Conservation (phyloP, 2,113 vertebrate species). For the Erpornis zantholeuca region DNA sequence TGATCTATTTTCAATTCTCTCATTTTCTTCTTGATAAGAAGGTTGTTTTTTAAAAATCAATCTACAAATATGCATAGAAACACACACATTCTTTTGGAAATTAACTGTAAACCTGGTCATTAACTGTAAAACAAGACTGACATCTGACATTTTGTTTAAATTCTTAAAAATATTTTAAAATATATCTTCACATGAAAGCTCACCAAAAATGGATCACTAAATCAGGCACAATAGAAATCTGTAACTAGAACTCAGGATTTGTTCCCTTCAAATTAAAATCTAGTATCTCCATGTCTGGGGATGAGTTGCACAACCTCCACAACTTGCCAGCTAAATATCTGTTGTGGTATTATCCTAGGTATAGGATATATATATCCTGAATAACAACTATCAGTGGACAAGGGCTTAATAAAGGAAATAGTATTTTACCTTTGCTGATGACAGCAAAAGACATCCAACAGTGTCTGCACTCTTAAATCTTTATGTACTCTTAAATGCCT, state of each 20-base stretch:
- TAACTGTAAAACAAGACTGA: neutral
- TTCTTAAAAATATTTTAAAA: neutral
- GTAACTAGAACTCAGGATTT: neutral
- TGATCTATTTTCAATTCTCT: neutral
- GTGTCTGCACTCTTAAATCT: neutral
- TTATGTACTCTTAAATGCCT: neutral
- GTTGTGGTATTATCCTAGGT: neutral
- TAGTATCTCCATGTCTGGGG: neutral
- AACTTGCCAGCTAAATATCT: neutral
- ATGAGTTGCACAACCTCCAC: neutral
- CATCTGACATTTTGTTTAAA: neutral
- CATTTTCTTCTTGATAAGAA: neutral
- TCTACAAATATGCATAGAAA: neutral
- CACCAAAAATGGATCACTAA: neutral
- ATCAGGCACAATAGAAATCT: neutral
- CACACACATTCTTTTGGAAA: neutral
- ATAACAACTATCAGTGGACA: neutral
- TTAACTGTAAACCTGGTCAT: neutral
- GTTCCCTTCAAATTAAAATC: neutral
- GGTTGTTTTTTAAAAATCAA: neutral
- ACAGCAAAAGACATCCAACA: neutral
- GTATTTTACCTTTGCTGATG: neutral
- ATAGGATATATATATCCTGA: no score
- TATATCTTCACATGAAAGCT: neutral
- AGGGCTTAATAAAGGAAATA: neutral